phyloP scores from a whole-genome alignment of 2,888 invertebrate genomes.

The Willowsia nigromaculata region DNA sequence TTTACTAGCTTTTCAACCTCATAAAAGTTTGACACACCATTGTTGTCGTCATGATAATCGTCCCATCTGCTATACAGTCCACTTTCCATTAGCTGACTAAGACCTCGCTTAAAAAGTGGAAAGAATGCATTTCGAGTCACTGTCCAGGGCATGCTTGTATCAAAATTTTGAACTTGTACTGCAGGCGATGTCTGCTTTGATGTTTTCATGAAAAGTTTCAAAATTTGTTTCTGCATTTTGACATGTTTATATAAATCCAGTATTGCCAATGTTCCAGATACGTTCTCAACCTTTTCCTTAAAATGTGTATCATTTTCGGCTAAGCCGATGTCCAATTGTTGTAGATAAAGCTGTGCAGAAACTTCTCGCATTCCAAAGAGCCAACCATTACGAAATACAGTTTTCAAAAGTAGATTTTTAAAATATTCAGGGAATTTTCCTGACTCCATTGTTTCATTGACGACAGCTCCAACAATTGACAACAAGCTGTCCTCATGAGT shows the following conservation, averaged over 20 bases:
- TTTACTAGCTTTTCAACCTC: not conserved
- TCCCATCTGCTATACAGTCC: constrained; percentile 13
- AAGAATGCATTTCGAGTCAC: constrained; percentile 1
- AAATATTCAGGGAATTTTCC: no score
- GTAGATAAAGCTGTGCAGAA: no score
- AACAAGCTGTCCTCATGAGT: no score
- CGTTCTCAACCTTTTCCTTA: no score
- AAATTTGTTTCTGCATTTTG: not conserved
- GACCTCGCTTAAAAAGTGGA: not conserved
- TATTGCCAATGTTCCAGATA: no score
- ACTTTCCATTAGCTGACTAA: not conserved
- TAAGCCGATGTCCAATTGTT: no score
- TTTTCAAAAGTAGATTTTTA: no score
- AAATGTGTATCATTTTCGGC: no score
- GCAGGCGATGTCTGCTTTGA: not conserved
- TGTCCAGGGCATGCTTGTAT: constrained; percentile 2
- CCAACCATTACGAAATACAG: no score
- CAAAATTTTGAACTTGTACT: not conserved
- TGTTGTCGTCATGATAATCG: constrained; percentile 7
- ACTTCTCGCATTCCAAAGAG: no score
- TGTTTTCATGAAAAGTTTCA: not conserved
- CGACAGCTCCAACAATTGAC: no score
- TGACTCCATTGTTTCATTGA: no score
- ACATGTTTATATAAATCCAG: not conserved
- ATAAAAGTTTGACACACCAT: not conserved